phyloP scores from a whole-genome alignment of 2,113 vertebrate species.

The Thamnaconus septentrionalis region DNA sequence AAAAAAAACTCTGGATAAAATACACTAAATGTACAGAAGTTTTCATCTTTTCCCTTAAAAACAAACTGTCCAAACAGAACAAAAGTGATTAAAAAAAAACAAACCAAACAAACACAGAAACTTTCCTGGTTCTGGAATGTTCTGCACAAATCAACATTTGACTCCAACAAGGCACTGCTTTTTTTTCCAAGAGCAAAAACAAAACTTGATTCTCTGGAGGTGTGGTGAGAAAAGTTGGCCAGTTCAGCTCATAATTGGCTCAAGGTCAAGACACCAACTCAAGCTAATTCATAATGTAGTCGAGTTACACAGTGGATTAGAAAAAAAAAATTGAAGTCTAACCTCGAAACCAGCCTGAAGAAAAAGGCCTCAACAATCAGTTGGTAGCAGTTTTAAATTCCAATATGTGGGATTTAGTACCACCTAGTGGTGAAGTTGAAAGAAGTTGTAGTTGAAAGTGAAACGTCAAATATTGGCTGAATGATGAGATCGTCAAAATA shows the following conservation, averaged over 20 bases:
- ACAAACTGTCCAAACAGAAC: too few relatives aligned
- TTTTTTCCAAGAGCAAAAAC: slow-evolving; percentile 3
- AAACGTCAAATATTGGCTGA: too few relatives aligned
- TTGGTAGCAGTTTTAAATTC: not conserved
- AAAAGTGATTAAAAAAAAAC: not conserved
- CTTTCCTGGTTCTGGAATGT: slow-evolving; percentile 20
- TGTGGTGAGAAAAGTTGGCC: not conserved
- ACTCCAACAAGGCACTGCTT: slow-evolving; percentile 50
- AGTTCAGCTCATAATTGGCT: slow-evolving; percentile 9
- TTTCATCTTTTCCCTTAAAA: too few relatives aligned
- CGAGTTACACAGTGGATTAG: not conserved
- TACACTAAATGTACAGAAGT: too few relatives aligned
- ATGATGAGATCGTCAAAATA: too few relatives aligned
- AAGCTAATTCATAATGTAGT: too few relatives aligned
- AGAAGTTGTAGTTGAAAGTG: too few relatives aligned
- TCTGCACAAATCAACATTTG: slow-evolving; percentile 2
- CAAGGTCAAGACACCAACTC: not conserved
- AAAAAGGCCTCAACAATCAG: not conserved
- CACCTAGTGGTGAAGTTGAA: not conserved
- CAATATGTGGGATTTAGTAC: not conserved
- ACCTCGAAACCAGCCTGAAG: not conserved
- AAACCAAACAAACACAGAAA: not conserved
- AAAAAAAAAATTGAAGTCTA: not conserved
- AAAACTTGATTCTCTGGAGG: too few relatives aligned
- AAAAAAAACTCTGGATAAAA: too few relatives aligned